These are phyloP conservation scores for Leptinotarsa juncta DNA, from an alignment of 2,888 invertebrate species.

Conservation along the genomic window DNA sequence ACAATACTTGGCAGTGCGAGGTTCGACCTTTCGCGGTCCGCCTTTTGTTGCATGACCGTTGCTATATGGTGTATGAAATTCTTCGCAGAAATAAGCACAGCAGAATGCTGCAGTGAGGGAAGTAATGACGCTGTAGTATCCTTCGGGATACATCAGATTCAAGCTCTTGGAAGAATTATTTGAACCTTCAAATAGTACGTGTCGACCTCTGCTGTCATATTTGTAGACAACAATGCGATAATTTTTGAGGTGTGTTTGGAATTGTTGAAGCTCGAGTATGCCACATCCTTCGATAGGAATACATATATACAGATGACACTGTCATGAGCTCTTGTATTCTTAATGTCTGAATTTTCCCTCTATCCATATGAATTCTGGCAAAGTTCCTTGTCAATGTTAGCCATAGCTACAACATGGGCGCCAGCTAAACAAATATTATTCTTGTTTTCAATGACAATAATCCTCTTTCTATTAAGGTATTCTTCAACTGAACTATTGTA, in stretches of 20 bases:
- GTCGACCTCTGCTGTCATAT: neutral
- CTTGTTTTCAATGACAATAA: no score
- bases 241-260: neutral
- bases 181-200: slow-evolving; percentile 1
- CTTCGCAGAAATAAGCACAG: slow-evolving; percentile 35
- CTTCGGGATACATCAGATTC: slow-evolving; percentile 32
- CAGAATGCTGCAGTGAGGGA: slow-evolving; percentile 38
- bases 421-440: slow-evolving; percentile 38
- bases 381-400: slow-evolving; percentile 23
- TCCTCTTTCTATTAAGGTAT: no score
- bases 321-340: no score
- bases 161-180: neutral
- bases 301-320: neutral
- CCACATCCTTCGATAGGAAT: neutral
- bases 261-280: neutral
- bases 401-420: slow-evolving; percentile 37
- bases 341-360: no score
- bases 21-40: no score
- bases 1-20: no score
- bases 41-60: neutral
- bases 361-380: no score
- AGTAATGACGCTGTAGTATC: slow-evolving; percentile 37
- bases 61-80: slow-evolving; percentile 33
- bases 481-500: no score
- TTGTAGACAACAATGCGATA: neutral